Percentiles rank a stretch among this genome's conserved stretches.
Evolutionary conservation across 2,888 invertebrate species (phyloP).

Genomic region (Blera fallax): DNA sequence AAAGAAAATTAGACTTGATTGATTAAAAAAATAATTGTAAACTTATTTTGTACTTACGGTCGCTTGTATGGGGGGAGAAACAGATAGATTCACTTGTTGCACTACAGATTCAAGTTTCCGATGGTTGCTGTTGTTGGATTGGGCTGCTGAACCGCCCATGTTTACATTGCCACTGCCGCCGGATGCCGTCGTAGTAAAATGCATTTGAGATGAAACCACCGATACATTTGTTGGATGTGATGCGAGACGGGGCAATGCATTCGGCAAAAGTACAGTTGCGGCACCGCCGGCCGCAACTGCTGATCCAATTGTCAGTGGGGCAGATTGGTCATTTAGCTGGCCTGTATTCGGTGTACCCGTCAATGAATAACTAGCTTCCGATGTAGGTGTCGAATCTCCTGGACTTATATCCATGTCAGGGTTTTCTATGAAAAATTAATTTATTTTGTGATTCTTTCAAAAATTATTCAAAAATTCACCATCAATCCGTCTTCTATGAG

Average conservation of each 20-base stretch:
- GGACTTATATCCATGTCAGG: conserved; percentile 98
- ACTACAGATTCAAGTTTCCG: conserved; percentile 60
- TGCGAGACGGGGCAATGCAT: conserved; percentile 83
- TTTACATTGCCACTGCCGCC: conserved; percentile 77
- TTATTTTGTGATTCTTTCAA: not conserved
- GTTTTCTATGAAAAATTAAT: conserved; percentile 81
- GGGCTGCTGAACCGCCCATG: conserved; percentile 77
- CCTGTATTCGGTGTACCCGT: conserved; percentile 81
- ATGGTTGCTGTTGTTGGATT: conserved; percentile 60
- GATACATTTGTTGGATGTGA: conserved; percentile 79
- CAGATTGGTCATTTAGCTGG: conserved; percentile 74
- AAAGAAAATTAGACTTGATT: not conserved
- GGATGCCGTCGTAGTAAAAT: conserved; percentile 75
- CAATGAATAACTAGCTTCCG: conserved; percentile 87
- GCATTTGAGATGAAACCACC: conserved; percentile 76
- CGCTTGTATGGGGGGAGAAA: conserved; percentile 64
- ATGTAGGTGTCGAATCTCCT: conserved; percentile 93
- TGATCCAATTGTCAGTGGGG: conserved; percentile 73
- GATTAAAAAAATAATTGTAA: not conserved
- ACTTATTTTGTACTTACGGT: conserved; percentile 66
- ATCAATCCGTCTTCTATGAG: conserved; percentile 81
- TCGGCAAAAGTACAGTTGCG: conserved; percentile 82
- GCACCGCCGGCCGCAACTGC: conserved; percentile 73
- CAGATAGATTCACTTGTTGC: conserved; percentile 75
- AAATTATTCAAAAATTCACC: conserved; percentile 74